Evolutionary conservation across 1,140 invertebrate genomes (phyloP).

Genomic region (Drosophila sucinea): DNA sequence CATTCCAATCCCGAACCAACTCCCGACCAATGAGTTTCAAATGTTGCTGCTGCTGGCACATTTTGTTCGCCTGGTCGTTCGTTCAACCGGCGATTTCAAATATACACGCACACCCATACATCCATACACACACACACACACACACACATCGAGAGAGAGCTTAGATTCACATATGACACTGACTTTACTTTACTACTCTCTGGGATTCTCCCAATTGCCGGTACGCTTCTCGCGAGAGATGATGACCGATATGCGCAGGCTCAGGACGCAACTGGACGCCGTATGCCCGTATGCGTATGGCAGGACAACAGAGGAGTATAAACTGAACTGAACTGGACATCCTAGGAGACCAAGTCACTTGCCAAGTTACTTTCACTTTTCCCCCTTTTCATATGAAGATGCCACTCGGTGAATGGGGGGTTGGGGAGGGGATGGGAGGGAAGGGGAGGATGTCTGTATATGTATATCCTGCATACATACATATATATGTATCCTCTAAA

Average conservation of each 20-base stretch:
- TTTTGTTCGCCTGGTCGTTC: slow-evolving; percentile 61
- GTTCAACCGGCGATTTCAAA: slow-evolving; percentile 70
- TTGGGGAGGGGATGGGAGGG: too few relatives aligned
- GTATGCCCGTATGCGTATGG: slow-evolving; percentile 20
- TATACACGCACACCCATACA: slow-evolving; percentile 45
- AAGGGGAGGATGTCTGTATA: slow-evolving; percentile 23
- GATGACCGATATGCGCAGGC: slow-evolving; percentile 36
- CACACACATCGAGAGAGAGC: slow-evolving; percentile 18
- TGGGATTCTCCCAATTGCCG: not conserved
- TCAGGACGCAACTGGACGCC: slow-evolving; percentile 18
- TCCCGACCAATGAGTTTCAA: slow-evolving; percentile 48
- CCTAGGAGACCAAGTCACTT: slow-evolving; percentile 53
- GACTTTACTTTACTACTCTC: not conserved
- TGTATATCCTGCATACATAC: not conserved
- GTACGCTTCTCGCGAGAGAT: slow-evolving; percentile 1
- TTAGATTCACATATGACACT: slow-evolving; percentile 16
- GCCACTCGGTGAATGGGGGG: too few relatives aligned
- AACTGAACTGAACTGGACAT: slow-evolving; percentile 13
- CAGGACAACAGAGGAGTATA: slow-evolving; percentile 30
- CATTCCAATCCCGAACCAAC: slow-evolving; percentile 26
- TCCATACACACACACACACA: slow-evolving; percentile 20
- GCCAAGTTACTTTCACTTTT: slow-evolving; percentile 69
- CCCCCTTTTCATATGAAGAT: not conserved
- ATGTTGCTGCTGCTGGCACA: slow-evolving; percentile 42
- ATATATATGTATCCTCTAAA: slow-evolving; percentile 39